phyloP scores from a whole-genome alignment of 2,888 invertebrate species.

The Venusia cambrica region DNA sequence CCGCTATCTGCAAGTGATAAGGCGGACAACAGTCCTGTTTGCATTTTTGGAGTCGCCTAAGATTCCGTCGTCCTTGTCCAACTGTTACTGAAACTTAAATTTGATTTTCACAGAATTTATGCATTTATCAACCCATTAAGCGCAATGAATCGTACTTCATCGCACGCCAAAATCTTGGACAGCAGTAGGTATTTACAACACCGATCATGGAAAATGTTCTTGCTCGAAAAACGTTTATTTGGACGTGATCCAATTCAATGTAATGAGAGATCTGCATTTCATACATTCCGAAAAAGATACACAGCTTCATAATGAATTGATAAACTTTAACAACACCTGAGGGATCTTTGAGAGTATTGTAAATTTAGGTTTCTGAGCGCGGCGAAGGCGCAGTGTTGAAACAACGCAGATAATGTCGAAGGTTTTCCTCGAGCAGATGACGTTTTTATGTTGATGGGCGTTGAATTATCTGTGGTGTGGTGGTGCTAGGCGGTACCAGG shows the following conservation, averaged over 20 bases:
- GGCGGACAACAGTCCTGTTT: slow-evolving; percentile 40
- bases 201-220: slow-evolving; percentile 25
- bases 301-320: no score
- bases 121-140: no score
- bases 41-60: slow-evolving; percentile 17
- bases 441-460: slow-evolving; percentile 44
- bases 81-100: no score
- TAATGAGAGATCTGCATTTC: slow-evolving; percentile 14
- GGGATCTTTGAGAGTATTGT: no score
- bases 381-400: slow-evolving; percentile 10
- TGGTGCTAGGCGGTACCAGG: slow-evolving; percentile 66
- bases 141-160: no score
- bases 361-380: slow-evolving; percentile 7
- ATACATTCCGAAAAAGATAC: no score
- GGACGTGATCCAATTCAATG: slow-evolving; percentile 27
- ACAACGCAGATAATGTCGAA: slow-evolving; percentile 11
- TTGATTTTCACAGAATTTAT: no score
- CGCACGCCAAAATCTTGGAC: no score
- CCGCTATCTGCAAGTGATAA: slow-evolving; percentile 65
- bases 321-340: no score
- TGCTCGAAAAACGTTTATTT: slow-evolving; percentile 21
- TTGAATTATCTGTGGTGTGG: slow-evolving; percentile 48
- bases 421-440: slow-evolving; percentile 23
- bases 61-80: background rate
- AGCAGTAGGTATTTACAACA: slow-evolving; percentile 1